Percentiles rank a stretch among this genome's conserved stretches.
These are phyloP conservation scores for Tenthredo notha DNA, from an alignment of 2,888 invertebrate species.

Conservation along the genomic window DNA sequence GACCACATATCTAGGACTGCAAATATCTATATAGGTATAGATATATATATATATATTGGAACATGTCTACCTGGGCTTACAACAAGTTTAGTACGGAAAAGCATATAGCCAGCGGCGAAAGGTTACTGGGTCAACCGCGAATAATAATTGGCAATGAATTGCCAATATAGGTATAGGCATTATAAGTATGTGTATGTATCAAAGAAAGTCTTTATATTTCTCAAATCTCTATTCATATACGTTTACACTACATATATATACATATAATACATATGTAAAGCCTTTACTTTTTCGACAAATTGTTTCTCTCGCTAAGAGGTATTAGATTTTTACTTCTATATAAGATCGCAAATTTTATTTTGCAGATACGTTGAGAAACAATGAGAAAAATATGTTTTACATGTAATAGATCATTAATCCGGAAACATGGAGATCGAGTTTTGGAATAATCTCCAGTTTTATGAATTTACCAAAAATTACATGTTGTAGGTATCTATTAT, in stretches of 20 bases:
- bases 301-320: background rate
- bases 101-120: slow-evolving; percentile 58
- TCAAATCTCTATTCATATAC: slow-evolving; percentile 1
- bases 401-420: background rate
- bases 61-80: background rate
- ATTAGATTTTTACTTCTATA: background rate
- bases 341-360: background rate
- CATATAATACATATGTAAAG: background rate
- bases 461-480: background rate
- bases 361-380: background rate
- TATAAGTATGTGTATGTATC: background rate
- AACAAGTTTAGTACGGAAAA: slow-evolving; percentile 47
- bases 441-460: background rate
- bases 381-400: background rate
- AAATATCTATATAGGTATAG: background rate
- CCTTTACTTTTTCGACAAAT: background rate
- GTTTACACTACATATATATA: background rate
- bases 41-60: background rate
- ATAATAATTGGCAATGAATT: slow-evolving; percentile 55
- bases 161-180: slow-evolving; percentile 29
- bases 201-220: slow-evolving; percentile 27
- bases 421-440: background rate
- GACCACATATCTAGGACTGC: slow-evolving; percentile 35
- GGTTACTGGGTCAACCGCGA: slow-evolving; percentile 64
- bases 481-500: background rate